Evolutionary conservation across 2,888 invertebrate species (phyloP).

Genomic region (Steromphala cineraria): DNA sequence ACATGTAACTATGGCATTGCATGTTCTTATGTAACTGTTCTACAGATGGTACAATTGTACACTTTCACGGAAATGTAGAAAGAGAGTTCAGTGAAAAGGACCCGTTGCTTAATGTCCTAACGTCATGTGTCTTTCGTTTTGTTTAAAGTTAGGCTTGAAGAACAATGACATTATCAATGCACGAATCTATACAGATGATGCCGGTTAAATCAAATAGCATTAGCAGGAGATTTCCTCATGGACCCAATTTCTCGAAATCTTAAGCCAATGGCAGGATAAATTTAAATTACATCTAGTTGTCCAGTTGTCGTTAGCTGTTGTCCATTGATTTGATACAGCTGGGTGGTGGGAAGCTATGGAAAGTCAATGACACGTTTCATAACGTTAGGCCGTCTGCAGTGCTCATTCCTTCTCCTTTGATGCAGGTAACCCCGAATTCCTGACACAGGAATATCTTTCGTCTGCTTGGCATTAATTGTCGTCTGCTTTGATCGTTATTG

Average conservation of each 20-base stretch:
- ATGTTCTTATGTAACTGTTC: too few relatives aligned
- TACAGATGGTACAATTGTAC: too few relatives aligned
- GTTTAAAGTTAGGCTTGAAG: too few relatives aligned
- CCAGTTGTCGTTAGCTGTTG: not conserved
- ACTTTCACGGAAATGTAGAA: too few relatives aligned
- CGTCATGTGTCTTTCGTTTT: too few relatives aligned
- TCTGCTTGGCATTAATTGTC: constrained; percentile 4
- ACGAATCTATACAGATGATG: too few relatives aligned
- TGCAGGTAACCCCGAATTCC: not conserved
- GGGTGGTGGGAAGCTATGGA: not conserved
- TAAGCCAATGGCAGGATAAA: not conserved
- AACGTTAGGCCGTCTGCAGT: constrained; percentile 12
- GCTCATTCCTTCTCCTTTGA: not conserved
- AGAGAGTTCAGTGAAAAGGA: too few relatives aligned
- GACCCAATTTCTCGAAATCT: not conserved
- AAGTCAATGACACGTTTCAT: constrained; percentile 19
- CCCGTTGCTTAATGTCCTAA: too few relatives aligned
- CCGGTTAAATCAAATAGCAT: too few relatives aligned
- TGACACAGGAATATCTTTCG: not conserved
- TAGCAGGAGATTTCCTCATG: too few relatives aligned
- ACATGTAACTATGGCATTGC: too few relatives aligned
- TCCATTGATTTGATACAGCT: not conserved
- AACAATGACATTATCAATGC: too few relatives aligned
- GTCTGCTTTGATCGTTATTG: constrained; percentile 16
- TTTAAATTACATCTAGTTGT: constrained; percentile 19